These are phyloP conservation scores for Rhagoletis zephyria DNA, from an alignment of 1,140 invertebrate species.

Conservation along the genomic window DNA sequence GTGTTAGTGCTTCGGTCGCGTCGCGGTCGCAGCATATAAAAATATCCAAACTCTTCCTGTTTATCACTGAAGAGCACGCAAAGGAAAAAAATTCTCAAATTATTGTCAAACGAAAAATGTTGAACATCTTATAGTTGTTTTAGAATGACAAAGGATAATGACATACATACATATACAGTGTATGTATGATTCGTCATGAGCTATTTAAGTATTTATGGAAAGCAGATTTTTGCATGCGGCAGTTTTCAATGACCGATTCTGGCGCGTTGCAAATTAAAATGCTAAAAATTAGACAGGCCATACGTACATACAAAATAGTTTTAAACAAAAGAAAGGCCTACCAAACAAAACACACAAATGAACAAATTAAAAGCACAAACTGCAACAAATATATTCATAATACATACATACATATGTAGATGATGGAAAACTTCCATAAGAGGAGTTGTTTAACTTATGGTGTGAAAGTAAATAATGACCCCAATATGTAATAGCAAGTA, in stretches of 20 bases:
- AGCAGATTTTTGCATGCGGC: neutral
- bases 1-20: constrained; percentile 37
- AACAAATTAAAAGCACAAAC: constrained; percentile 16
- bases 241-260: neutral
- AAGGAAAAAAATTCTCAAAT: constrained; percentile 18
- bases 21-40: neutral
- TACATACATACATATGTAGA: neutral
- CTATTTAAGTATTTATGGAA: neutral
- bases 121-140: neutral
- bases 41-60: constrained; percentile 19
- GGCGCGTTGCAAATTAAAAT: neutral
- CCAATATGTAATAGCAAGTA: constrained; percentile 40
- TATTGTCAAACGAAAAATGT: constrained; percentile 24
- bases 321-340: neutral
- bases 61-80: neutral
- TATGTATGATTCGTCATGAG: neutral
- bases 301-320: neutral
- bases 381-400: neutral
- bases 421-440: constrained; percentile 22
- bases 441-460: neutral
- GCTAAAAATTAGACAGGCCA: neutral
- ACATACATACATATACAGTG: neutral
- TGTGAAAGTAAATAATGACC: constrained; percentile 35
- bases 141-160: neutral
- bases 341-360: neutral